Conservation (phyloP, 2,888 invertebrate genomes). For the Amblyteles armatorius region DNA sequence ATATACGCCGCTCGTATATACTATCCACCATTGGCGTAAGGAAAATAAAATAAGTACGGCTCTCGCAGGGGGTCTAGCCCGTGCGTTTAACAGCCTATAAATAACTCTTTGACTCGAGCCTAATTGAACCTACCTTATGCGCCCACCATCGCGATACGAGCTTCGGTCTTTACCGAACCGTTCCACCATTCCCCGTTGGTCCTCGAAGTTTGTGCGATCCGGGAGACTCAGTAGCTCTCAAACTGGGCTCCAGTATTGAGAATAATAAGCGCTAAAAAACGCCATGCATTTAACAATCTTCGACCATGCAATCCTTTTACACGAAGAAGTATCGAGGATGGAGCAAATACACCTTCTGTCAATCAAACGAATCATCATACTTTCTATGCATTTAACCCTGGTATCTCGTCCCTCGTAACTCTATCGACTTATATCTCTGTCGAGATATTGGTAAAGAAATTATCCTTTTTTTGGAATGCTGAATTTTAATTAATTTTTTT, state of each 20-base stretch:
- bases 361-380: too few relatives aligned
- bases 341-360: too few relatives aligned
- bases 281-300: background rate
- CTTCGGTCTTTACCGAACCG: constrained; percentile 48
- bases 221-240: constrained; percentile 67
- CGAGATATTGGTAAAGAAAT: too few relatives aligned
- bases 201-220: constrained; percentile 44
- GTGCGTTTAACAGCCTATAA: constrained; percentile 77
- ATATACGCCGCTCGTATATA: constrained; percentile 47
- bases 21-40: constrained; percentile 36
- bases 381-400: background rate
- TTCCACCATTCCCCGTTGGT: constrained; percentile 50
- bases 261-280: background rate
- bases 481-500: background rate
- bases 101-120: constrained; percentile 78
- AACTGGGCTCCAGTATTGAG: constrained; percentile 20
- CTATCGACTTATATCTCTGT: too few relatives aligned
- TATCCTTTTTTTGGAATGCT: too few relatives aligned
- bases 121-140: constrained; percentile 77
- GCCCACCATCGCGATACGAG: constrained; percentile 50
- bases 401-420: too few relatives aligned
- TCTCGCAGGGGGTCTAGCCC: constrained; percentile 77
- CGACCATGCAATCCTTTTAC: background rate
- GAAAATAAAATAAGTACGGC: constrained; percentile 58
- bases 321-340: background rate